Conservation (phyloP, 2,888 invertebrate species). For the Dasypogon diadema region DNA sequence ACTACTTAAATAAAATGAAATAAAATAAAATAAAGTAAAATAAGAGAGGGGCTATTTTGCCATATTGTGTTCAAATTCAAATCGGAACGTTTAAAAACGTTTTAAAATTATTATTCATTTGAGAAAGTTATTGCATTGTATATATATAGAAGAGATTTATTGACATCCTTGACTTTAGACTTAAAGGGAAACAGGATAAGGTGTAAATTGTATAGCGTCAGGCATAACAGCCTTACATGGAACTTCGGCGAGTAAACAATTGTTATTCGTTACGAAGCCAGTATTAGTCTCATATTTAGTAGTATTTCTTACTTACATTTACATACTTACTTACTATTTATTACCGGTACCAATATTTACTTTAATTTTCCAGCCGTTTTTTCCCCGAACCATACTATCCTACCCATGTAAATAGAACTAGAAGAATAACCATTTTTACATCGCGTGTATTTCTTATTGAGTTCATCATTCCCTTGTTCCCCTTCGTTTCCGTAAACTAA, state of each 20-base stretch:
- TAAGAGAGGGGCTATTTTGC: slow-evolving; percentile 4
- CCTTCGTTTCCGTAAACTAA: too few species aligned
- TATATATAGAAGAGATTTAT: neutral
- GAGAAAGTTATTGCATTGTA: neutral
- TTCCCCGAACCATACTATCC: too few species aligned
- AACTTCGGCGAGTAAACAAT: neutral
- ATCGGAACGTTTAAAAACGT: neutral
- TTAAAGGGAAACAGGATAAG: too few species aligned
- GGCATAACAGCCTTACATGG: neutral
- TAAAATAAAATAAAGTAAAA: neutral
- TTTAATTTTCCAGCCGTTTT: neutral
- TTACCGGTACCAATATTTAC: too few species aligned
- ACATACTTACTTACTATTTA: neutral
- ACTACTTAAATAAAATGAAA: neutral
- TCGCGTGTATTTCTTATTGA: too few species aligned
- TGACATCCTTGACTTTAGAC: neutral
- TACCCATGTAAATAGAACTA: too few species aligned
- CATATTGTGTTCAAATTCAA: slow-evolving; percentile 22
- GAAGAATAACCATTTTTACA: too few species aligned
- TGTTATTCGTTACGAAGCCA: neutral
- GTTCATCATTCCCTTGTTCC: too few species aligned
- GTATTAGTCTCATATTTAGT: neutral
- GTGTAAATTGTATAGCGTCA: neutral
- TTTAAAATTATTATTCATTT: neutral
- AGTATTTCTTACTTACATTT: too few species aligned